A percentile compares a stretch with the other conserved stretches of the same genome.
Conservation (phyloP, 2,888 invertebrate species). For the Troides helena region DNA sequence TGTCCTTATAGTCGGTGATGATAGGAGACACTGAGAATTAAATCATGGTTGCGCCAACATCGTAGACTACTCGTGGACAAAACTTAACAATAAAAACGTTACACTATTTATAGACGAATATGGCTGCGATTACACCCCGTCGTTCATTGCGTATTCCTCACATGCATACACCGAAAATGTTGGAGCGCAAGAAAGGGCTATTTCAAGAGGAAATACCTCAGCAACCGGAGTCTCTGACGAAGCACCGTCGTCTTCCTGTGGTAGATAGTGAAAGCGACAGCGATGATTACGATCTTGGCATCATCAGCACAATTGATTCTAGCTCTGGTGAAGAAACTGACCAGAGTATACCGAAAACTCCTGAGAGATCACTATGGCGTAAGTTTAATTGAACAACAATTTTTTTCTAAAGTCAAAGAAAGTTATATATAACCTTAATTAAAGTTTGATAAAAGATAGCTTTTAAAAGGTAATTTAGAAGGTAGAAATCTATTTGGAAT, state of each 20-base stretch:
- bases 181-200: constrained; percentile 82
- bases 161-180: constrained; percentile 79
- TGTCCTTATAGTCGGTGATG: constrained; percentile 15
- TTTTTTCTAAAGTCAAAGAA: not conserved
- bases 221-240: constrained; percentile 62
- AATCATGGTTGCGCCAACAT: constrained; percentile 33
- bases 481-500: no score
- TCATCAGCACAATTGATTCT: constrained; percentile 78
- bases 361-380: constrained; percentile 62
- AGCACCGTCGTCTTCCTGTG: constrained; percentile 65
- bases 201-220: constrained; percentile 65
- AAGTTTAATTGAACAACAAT: constrained; percentile 41
- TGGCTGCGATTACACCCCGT: constrained; percentile 68
- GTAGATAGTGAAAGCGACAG: constrained; percentile 73
- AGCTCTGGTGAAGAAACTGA: constrained; percentile 73
- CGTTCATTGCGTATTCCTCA: constrained; percentile 62
- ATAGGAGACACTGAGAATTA: constrained; percentile 34
- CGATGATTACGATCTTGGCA: constrained; percentile 79
- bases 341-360: constrained; percentile 59
- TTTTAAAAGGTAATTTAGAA: no score
- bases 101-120: constrained; percentile 37
- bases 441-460: not conserved
- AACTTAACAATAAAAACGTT: constrained; percentile 11
- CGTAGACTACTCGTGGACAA: constrained; percentile 30
- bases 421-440: not conserved